Base-by-base conservation (phyloP, 2,113 vertebrate species). In the Gnathonemus longibarbis region DNA sequence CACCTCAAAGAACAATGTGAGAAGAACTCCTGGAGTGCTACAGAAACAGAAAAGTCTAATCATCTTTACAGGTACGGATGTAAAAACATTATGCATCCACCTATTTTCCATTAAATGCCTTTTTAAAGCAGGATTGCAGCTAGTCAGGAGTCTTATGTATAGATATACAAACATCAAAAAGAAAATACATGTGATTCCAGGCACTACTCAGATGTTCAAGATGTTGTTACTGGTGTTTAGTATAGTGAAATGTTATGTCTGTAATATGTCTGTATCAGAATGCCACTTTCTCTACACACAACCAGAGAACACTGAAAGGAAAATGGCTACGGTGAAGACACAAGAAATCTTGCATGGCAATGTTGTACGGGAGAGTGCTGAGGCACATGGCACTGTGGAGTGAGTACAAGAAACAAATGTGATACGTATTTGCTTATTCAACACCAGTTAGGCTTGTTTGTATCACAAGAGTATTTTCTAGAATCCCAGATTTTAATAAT, bases 371-470 rank as follows among this genome's bases (percentile, higher is more conserved):
- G 97, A 97, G 92, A 97, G 97, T 2, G 95, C 97, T 0, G 97
- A 98, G 92, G 97, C 97, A 92, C 97, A 94, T 1, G 97, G 97
- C 93, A 98, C 96, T 74, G 95, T 99, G 50, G 97, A 98, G 98
- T 99, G 94, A 98, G 98, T 94, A 92, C 66, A 52, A 52, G 10
- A 48, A 9, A 85, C 39, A 85, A 15, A 77, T 8, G 6, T 19
- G 74, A 35, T 42, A n/a, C 74, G 35, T 19, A 13, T 39, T 77
- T 42, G 74, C 35, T 39, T 8, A 77, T 5, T 19, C 74, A 77
- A 35, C 74, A 77, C 31, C 31, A 42, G 3, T 19, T 42, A 31
- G n/a, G n/a, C n/a, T 27, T 70, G 62, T 70, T 70, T 70, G n/a
- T 13, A 31, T 13, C 56, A 58, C 24, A 9, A 8, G 24, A 58